Evolutionary conservation across 1,140 invertebrate species (phyloP), one percentile per base, ranked within the genome.

Genomic region (Drosophila hydei): DNA sequence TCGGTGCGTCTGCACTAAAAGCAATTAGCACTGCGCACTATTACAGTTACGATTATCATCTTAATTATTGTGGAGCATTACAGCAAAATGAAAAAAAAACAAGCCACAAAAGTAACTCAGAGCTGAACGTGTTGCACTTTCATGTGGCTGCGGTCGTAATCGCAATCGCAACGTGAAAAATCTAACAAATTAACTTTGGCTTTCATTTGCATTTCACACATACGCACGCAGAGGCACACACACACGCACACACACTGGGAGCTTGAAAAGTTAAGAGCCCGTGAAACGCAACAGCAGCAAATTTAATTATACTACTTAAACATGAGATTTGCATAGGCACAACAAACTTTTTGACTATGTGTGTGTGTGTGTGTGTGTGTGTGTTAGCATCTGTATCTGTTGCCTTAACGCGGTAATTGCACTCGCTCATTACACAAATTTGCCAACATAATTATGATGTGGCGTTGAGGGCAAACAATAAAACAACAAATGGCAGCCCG

Each of bases 121-220:
- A 11, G 62, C 25, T 21, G 62, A 36, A 18, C 38, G 38, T 33
- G 51, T 67, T 55, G 62, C 33, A 64, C 63, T 47, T 30, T 56
- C 52, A 48, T 54, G 50, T 47, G 11, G 9, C 9, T 42, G 67
- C 11, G 25, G 25, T 19, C 48, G 55, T 27, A 59, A 30, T 45
- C 25, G 40, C 12, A 59, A n/a, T 43, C 25, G 25, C 25, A 47
- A 84, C 71, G 78, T 75, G 81, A 83, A 61, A 88, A 87, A 87
- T 87, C 83, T 88, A 71, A 88, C 78, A 88, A 89, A 88, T 87
- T 83, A 83, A 73, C 83, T 87, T 87, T 88, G 78, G 80, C 83
- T 87, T 87, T 87, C 83, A 83, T 88, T 87, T 87, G 64, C 83
- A 87, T 87, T 78, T 88, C 42, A 72, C 81, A 80, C 77, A 72